A percentile compares a stretch with the other conserved stretches of the same genome.
phyloP scores from a whole-genome alignment of 2,888 invertebrate species.

The Laothoe populi region DNA sequence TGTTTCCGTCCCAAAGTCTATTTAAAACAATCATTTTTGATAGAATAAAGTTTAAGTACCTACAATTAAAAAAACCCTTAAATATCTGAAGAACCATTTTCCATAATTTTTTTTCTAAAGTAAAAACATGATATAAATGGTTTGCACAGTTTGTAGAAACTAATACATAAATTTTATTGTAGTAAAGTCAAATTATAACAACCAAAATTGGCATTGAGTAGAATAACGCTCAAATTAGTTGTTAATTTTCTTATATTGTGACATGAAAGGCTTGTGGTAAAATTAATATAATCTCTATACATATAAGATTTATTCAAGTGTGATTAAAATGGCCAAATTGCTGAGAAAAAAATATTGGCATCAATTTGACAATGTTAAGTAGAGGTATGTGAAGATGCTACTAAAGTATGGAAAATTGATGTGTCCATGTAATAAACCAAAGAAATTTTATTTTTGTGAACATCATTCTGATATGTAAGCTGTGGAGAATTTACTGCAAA shows the following conservation, averaged over 20 bases:
- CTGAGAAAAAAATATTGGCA: neutral
- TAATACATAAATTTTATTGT: slow-evolving; percentile 43
- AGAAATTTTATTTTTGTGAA: slow-evolving; percentile 81
- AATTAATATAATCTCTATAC: slow-evolving; percentile 33
- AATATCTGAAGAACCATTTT: slow-evolving; percentile 48
- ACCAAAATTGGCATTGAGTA: slow-evolving; percentile 48
- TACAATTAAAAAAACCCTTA: slow-evolving; percentile 34
- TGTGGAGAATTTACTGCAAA: neutral
- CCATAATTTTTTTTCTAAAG: slow-evolving; percentile 46
- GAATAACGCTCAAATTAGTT: slow-evolving; percentile 63
- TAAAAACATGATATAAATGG: slow-evolving; percentile 31
- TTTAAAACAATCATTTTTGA: slow-evolving; percentile 71
- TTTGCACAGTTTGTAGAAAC: slow-evolving; percentile 61
- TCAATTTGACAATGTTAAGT: slow-evolving; percentile 15
- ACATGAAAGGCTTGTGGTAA: slow-evolving; percentile 57
- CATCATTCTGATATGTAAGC: slow-evolving; percentile 49
- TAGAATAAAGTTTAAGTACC: slow-evolving; percentile 52
- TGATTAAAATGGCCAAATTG: slow-evolving; percentile 20
- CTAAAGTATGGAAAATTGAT: slow-evolving; percentile 65
- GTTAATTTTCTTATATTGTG: slow-evolving; percentile 61
- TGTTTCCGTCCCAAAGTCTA: slow-evolving; percentile 82
- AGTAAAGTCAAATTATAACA: slow-evolving; percentile 58
- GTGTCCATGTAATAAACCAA: slow-evolving; percentile 76
- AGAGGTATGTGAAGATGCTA: slow-evolving; percentile 35
- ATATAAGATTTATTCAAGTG: slow-evolving; percentile 15